phyloP scores from a whole-genome alignment of 92 coral and sea anemone species.

The Blastomussa wellsi region DNA sequence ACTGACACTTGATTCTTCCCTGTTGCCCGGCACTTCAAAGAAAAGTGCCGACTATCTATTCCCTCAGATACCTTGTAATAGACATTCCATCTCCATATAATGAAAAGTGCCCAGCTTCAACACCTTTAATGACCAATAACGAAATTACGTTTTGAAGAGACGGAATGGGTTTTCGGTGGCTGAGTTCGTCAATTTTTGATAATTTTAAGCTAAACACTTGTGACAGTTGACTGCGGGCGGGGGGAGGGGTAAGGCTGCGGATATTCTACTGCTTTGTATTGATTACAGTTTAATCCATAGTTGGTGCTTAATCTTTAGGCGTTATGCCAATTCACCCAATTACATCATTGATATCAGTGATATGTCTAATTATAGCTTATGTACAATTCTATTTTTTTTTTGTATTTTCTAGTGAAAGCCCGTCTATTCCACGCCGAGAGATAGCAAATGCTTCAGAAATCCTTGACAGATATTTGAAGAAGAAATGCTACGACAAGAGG shows the following conservation, averaged over 20 bases:
- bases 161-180: not conserved
- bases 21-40: no score
- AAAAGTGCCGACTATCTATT: no score
- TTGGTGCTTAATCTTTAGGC: no score
- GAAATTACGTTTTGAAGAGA: not conserved
- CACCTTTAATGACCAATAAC: not conserved
- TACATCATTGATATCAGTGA: not conserved
- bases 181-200: not conserved
- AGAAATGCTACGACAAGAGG: conserved; percentile 59
- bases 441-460: conserved; percentile 51
- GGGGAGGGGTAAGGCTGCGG: no score
- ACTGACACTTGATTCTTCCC: no score
- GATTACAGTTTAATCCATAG: no score
- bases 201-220: no score
- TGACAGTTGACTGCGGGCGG: no score
- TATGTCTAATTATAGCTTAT: not conserved
- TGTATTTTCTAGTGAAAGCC: conserved; percentile 23
- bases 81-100: not conserved
- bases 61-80: no score
- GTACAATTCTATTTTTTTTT: not conserved
- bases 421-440: conserved; percentile 33
- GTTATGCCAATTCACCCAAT: not conserved
- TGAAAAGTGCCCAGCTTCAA: not conserved
- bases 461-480: conserved; percentile 37
- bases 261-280: no score